Evolutionary conservation across 2,888 invertebrate genomes (phyloP).

Genomic region (Bombyx huttoni): DNA sequence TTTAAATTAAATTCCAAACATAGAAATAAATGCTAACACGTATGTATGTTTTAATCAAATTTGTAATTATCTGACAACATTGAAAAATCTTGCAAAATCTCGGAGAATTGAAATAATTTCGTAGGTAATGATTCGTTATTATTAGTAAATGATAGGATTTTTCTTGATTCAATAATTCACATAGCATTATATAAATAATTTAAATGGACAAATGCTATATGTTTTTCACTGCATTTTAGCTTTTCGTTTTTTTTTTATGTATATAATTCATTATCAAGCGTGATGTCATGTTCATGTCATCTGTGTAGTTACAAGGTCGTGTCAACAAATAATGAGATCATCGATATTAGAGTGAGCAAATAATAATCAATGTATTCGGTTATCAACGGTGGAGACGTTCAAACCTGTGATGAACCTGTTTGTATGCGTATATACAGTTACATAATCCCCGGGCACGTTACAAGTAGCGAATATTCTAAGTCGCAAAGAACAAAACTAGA

Average conservation of each 20-base stretch:
- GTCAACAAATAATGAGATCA: constrained; percentile 59
- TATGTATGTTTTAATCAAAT: no score
- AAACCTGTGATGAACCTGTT: neutral
- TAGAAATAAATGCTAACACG: no score
- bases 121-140: no score
- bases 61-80: no score
- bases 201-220: no score
- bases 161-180: no score
- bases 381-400: constrained; percentile 22
- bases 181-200: no score
- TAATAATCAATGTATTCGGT: constrained; percentile 35
- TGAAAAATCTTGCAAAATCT: no score
- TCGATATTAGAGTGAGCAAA: constrained; percentile 39
- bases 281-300: constrained; percentile 53
- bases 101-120: no score
- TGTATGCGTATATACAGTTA: neutral
- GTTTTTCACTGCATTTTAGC: constrained; percentile 9
- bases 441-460: neutral
- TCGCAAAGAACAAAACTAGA: no score
- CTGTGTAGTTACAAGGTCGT: constrained; percentile 53
- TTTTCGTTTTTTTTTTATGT: constrained; percentile 13
- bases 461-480: neutral
- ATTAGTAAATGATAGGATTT: no score
- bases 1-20: no score
- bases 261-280: constrained; percentile 28